A percentile compares a stretch with the other conserved stretches of the same genome.
Conservation (phyloP, 1,140 invertebrate species). For the Plutomurus gul region DNA sequence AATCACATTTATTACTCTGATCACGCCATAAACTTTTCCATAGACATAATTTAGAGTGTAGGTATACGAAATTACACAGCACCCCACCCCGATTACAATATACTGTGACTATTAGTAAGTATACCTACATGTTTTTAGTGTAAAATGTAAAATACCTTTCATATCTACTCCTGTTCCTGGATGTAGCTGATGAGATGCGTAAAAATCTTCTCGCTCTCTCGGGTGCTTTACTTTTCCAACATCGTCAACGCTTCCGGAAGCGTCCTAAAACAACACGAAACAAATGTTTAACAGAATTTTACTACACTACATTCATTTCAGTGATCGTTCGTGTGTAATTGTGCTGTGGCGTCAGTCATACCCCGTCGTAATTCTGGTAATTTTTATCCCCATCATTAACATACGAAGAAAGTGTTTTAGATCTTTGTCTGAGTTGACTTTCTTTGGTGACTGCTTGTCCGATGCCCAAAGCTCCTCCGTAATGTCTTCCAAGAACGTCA, state of each 20-base stretch:
- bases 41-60: too few relatives aligned
- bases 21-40: too few relatives aligned
- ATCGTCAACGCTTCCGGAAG: constrained; percentile 43
- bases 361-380: constrained; percentile 35
- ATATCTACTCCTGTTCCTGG: constrained; percentile 42
- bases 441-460: constrained; percentile 79
- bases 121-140: too few relatives aligned
- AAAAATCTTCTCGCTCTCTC: constrained; percentile 38
- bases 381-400: constrained; percentile 39
- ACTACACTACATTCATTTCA: not conserved
- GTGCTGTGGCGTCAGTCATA: not conserved
- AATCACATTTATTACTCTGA: too few relatives aligned
- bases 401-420: constrained; percentile 57
- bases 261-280: constrained; percentile 7
- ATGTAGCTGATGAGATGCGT: constrained; percentile 30
- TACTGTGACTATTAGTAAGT: too few relatives aligned
- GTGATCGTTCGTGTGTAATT: not conserved
- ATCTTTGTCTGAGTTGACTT: constrained; percentile 74
- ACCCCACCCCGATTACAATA: too few relatives aligned
- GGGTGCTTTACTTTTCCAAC: constrained; percentile 31
- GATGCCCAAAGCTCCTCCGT: constrained; percentile 64
- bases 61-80: too few relatives aligned
- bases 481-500: constrained; percentile 70
- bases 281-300: not conserved
- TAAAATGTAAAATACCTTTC: constrained; percentile 41